These are phyloP conservation scores for Leptogaster cylindrica DNA, from an alignment of 2,888 invertebrate species.

Conservation along the genomic window DNA sequence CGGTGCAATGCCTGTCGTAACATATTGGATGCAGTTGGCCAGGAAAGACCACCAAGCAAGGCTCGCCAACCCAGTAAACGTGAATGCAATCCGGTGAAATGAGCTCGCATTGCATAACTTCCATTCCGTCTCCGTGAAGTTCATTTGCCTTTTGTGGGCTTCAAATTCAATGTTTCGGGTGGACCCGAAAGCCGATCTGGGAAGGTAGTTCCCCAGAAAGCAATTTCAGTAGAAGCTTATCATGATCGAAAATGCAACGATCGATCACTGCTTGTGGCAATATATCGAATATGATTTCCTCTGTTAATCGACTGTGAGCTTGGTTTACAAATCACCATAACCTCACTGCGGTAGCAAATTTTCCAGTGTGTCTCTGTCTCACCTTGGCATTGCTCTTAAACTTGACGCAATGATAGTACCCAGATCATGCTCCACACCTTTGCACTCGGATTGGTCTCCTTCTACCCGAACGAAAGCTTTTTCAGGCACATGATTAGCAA, in stretches of 20 bases:
- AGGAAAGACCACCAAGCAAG: neutral
- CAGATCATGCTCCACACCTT: no score
- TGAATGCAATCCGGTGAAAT: slow-evolving; percentile 23
- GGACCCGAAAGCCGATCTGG: no score
- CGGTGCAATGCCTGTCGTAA: slow-evolving; percentile 1
- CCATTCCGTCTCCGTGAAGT: slow-evolving; percentile 8
- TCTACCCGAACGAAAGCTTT: no score
- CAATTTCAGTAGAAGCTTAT: no score
- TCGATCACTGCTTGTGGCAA: no score
- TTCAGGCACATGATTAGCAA: no score
- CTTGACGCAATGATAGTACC: slow-evolving; percentile 7
- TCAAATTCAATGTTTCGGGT: neutral
- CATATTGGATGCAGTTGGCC: slow-evolving; percentile 14
- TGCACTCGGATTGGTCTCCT: no score
- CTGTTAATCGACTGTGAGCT: neutral
- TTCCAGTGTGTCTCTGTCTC: neutral
- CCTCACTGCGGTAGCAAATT: neutral
- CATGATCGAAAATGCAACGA: no score
- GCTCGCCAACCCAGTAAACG: slow-evolving; percentile 17
- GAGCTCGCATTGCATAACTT: slow-evolving; percentile 33
- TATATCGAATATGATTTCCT: neutral
- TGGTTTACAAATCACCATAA: no score
- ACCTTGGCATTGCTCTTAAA: slow-evolving; percentile 28
- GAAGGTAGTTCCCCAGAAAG: no score
- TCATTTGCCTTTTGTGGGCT: slow-evolving; percentile 26